Conservation (phyloP, 2,113 vertebrate genomes). For the Hippocampus barbouri region DNA sequence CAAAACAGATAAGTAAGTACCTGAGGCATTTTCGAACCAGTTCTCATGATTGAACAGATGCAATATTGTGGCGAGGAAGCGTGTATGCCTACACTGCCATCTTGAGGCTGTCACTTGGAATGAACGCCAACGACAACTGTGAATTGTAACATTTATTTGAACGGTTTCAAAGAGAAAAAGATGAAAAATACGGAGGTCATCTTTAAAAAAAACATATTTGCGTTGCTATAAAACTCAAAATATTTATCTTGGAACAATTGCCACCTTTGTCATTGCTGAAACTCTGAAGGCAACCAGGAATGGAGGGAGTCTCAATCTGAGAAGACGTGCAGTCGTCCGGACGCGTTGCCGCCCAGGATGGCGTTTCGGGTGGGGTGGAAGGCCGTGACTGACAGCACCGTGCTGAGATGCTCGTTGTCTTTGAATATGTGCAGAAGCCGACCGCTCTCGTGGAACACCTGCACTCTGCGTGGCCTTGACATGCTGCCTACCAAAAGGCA, state of each 20-base stretch:
- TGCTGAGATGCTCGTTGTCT: slow-evolving; percentile 62
- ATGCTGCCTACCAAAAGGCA: slow-evolving; percentile 81
- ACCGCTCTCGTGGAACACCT: slow-evolving; percentile 77
- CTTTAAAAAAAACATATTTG: background rate
- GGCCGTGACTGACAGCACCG: slow-evolving; percentile 75
- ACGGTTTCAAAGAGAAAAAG: background rate
- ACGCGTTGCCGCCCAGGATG: slow-evolving; percentile 79
- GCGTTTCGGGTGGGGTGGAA: slow-evolving; percentile 77
- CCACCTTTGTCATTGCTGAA: background rate
- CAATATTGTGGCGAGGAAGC: background rate
- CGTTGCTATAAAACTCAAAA: background rate
- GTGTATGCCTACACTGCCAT: background rate
- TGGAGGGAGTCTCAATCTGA: slow-evolving; percentile 36
- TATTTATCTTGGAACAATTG: background rate
- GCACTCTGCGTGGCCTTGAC: slow-evolving; percentile 63
- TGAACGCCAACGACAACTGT: background rate
- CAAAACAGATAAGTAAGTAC: background rate
- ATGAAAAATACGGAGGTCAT: background rate
- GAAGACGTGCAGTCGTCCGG: slow-evolving; percentile 80
- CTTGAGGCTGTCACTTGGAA: background rate
- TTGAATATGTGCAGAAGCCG: slow-evolving; percentile 63
- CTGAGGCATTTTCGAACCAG: background rate
- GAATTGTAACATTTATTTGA: background rate
- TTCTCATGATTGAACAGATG: background rate
- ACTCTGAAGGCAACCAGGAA: background rate